Percentiles rank a stretch among this genome's conserved stretches.
phyloP scores from a whole-genome alignment of 2,113 vertebrate genomes.

The Toxotes jaculatrix region DNA sequence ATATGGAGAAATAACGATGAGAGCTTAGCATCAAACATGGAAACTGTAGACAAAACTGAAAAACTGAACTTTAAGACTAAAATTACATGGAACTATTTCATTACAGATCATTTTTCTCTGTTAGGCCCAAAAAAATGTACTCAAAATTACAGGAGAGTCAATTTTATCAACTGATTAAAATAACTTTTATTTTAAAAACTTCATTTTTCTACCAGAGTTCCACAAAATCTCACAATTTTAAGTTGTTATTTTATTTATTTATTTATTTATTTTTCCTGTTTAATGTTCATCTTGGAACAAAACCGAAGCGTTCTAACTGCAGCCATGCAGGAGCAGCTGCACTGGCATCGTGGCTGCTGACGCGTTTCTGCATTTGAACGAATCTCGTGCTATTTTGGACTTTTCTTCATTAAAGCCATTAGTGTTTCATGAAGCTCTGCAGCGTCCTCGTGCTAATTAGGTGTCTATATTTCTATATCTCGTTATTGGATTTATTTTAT shows the following conservation, averaged over 20 bases:
- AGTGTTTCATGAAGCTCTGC: constrained; percentile 74
- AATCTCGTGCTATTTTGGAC: constrained; percentile 75
- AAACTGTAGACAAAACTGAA: not conserved
- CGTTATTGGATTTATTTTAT: constrained; percentile 84
- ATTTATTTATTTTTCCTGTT: not conserved
- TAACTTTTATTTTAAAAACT: not conserved
- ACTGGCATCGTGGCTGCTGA: constrained; percentile 21
- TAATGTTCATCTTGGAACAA: not conserved
- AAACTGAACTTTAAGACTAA: not conserved
- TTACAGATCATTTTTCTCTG: not conserved
- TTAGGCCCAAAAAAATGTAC: not conserved
- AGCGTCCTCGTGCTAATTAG: constrained; percentile 83
- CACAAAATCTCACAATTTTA: not conserved
- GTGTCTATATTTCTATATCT: constrained; percentile 85
- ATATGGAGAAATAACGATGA: not conserved
- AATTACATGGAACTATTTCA: not conserved
- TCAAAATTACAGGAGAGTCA: not conserved
- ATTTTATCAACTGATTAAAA: not conserved
- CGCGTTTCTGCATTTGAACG: constrained; percentile 60
- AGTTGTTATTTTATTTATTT: not conserved
- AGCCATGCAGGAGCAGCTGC: constrained; percentile 18
- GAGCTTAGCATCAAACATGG: not conserved
- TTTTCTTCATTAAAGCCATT: constrained; percentile 79
- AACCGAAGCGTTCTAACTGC: not conserved
- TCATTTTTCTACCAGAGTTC: not conserved